These are phyloP conservation scores for Neoniphon sammara DNA, from an alignment of 2,797 vertebrate genomes.

Conservation along the genomic window DNA sequence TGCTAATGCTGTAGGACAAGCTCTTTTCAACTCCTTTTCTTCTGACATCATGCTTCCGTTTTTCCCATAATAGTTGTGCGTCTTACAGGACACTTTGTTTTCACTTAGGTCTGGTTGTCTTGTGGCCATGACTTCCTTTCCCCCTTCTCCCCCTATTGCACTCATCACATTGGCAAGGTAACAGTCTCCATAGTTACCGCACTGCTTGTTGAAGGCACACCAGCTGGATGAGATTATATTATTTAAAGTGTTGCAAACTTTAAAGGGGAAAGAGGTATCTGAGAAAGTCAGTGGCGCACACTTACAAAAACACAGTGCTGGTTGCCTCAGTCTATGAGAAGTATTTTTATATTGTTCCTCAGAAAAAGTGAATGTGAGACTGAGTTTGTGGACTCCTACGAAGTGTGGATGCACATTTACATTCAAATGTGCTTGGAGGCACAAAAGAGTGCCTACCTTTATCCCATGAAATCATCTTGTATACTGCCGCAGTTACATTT, in stretches of 20 bases:
- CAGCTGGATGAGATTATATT: constrained; percentile 10
- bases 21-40: constrained; percentile 16
- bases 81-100: constrained; percentile 27
- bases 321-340: not conserved
- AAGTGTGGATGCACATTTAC: not conserved
- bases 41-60: not conserved
- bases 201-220: constrained; percentile 48
- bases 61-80: not conserved
- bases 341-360: not conserved
- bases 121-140: constrained; percentile 41
- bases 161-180: constrained; percentile 41
- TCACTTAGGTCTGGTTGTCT: constrained; percentile 22
- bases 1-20: constrained; percentile 12
- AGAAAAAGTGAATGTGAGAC: not conserved
- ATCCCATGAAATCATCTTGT: no score
- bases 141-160: constrained; percentile 16
- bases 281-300: not conserved
- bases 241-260: constrained; percentile 11
- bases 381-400: not conserved
- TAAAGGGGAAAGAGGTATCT: not conserved
- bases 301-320: not conserved
- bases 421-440: no score
- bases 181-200: constrained; percentile 58
- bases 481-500: no score
- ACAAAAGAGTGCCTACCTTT: no score